phyloP scores from a whole-genome alignment of 1,140 invertebrate genomes.

The Cataglyphis hispanica region DNA sequence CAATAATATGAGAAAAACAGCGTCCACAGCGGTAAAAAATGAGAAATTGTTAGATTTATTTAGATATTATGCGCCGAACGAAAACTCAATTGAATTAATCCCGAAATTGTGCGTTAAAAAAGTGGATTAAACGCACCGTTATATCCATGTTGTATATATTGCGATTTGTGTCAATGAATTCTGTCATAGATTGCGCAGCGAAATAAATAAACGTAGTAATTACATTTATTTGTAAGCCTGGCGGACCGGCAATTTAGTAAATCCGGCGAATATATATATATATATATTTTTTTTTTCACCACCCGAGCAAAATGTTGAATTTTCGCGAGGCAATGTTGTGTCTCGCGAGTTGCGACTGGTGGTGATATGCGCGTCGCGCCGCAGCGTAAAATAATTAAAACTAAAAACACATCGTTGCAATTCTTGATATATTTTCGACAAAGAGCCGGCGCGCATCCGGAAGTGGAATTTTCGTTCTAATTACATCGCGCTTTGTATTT shows the following conservation, averaged over 20 bases:
- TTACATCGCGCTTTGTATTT: constrained; percentile 60
- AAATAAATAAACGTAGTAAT: constrained; percentile 63
- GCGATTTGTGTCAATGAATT: constrained; percentile 52
- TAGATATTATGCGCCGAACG: constrained; percentile 28
- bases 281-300: constrained; percentile 11
- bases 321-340: constrained; percentile 53
- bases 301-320: constrained; percentile 72
- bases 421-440: constrained; percentile 61
- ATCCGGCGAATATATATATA: constrained; percentile 38
- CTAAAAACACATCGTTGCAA: constrained; percentile 61
- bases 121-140: constrained; percentile 42
- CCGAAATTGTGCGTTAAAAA: constrained; percentile 44
- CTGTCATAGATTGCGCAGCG: constrained; percentile 60
- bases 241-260: constrained; percentile 62
- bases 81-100: constrained; percentile 50
- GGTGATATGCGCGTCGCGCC: not conserved
- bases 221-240: constrained; percentile 61
- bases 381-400: constrained; percentile 59
- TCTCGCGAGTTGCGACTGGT: constrained; percentile 29
- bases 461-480: constrained; percentile 61
- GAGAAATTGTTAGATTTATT: constrained; percentile 32
- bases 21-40: not conserved
- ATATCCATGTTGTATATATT: constrained; percentile 3
- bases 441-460: constrained; percentile 43
- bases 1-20: constrained; percentile 1